Evolutionary conservation across 30 jellyfish, hydroid and myxozoan genomes (phyloP).

Genomic region (Mastigias papua): DNA sequence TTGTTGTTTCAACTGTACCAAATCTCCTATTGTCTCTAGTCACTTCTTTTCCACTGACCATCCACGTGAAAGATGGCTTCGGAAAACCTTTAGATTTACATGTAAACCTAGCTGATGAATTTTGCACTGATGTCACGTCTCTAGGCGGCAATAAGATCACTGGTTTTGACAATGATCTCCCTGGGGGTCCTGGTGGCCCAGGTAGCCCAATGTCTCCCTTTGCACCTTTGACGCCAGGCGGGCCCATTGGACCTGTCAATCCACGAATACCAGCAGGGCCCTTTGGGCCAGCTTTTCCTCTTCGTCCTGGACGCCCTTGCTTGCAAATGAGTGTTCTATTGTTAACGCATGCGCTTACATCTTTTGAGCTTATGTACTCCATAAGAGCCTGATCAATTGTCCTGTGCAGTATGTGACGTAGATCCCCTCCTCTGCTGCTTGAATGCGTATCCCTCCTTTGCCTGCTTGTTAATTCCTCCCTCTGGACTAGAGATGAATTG

Average conservation of each 20-base stretch:
- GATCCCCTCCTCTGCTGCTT: not conserved
- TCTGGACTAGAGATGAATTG: not conserved
- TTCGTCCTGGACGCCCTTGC: not conserved
- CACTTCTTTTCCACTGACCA: not conserved
- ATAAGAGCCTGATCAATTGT: not conserved
- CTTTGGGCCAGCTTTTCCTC: slow-evolving; percentile 12
- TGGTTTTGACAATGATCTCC: slow-evolving; percentile 11
- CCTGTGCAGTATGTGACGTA: not conserved
- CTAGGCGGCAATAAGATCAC: not conserved
- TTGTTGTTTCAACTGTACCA: not conserved
- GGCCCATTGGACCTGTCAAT: slow-evolving; percentile 12
- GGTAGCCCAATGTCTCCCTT: slow-evolving; percentile 22
- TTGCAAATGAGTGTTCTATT: not conserved
- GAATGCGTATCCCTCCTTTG: not conserved
- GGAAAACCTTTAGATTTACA: not conserved
- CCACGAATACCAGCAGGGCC: slow-evolving; percentile 18
- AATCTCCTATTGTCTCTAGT: not conserved
- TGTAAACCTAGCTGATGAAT: not conserved
- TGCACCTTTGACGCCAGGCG: slow-evolving; percentile 1
- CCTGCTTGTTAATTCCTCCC: not conserved
- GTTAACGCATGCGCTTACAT: not conserved
- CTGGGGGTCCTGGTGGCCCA: slow-evolving; percentile 42
- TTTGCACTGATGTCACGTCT: not conserved
- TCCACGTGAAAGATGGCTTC: slow-evolving; percentile 9
- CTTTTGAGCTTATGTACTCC: not conserved